Percentiles rank a stretch among this genome's conserved stretches.
Conservation (phyloP, 2,113 vertebrate genomes). For the Nyctibius bracteatus region DNA sequence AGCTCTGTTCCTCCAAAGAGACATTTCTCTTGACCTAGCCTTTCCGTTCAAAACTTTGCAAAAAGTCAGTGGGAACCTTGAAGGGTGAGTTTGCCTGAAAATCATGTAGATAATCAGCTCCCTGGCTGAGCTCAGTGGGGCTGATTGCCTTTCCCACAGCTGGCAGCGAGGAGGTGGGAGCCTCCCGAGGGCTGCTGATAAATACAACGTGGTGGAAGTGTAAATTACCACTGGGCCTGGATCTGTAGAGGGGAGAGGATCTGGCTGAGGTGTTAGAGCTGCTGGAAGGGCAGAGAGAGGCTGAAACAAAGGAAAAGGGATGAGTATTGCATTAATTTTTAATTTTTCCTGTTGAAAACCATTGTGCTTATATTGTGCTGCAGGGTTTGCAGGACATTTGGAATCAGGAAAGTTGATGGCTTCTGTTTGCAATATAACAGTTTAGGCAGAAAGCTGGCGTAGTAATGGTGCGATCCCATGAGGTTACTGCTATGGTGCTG, state of each 20-base stretch:
- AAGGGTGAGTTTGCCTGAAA: background rate
- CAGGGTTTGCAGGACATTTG: background rate
- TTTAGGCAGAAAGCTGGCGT: background rate
- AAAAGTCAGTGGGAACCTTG: background rate
- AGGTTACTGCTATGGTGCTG: background rate
- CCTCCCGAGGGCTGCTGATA: background rate
- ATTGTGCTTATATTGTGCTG: background rate
- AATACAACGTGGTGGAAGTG: rapidly evolving
- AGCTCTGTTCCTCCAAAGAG: background rate
- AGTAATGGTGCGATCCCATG: background rate
- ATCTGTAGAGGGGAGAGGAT: background rate
- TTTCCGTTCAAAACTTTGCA: background rate
- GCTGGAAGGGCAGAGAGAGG: background rate
- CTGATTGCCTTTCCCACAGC: background rate
- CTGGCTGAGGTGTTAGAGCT: background rate
- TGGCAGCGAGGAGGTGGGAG: background rate
- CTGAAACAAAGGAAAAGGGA: background rate
- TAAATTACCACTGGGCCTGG: background rate
- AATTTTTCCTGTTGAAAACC: background rate
- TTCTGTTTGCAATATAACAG: background rate
- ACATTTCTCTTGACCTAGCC: background rate
- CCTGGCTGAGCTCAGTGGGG: background rate
- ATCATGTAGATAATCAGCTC: background rate
- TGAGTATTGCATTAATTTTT: background rate
- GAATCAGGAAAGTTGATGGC: rapidly evolving